A percentile compares a stretch with the other conserved stretches of the same genome.
phyloP scores from a whole-genome alignment of 2,113 vertebrate species.

The Callithrix jacchus region DNA sequence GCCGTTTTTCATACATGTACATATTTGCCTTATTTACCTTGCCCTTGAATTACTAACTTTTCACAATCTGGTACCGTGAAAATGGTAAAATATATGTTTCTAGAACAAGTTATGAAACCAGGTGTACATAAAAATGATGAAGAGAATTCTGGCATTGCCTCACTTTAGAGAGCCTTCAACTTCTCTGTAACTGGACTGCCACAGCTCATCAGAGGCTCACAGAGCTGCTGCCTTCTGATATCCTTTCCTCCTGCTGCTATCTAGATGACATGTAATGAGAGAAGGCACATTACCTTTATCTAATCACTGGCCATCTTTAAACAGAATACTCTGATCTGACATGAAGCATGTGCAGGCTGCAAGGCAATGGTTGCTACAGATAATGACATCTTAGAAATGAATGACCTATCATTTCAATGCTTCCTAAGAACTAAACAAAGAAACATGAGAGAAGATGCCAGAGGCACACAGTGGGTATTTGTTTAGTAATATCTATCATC shows the following conservation, averaged over 20 bases:
- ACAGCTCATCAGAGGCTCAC: background rate
- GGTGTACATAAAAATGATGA: background rate
- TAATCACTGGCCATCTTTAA: conserved; percentile 5
- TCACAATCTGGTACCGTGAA: background rate
- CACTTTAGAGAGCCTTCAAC: background rate
- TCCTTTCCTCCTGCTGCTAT: background rate
- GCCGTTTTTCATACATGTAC: background rate
- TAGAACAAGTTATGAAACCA: background rate
- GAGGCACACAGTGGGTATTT: background rate
- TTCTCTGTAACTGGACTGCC: background rate
- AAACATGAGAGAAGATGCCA: background rate
- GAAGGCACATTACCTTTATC: background rate
- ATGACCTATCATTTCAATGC: background rate
- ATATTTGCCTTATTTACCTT: background rate
- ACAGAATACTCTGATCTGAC: background rate
- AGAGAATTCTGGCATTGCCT: background rate
- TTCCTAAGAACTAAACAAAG: conserved; percentile 6
- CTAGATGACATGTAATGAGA: background rate
- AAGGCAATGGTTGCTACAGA: background rate
- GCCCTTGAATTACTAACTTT: background rate
- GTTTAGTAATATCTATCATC: background rate
- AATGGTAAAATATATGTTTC: background rate
- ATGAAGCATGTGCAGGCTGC: background rate
- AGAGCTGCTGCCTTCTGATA: background rate
- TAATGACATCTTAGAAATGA: background rate